A percentile compares a stretch with the other conserved stretches of the same genome.
These are phyloP conservation scores for Lepus europaeus DNA, from an alignment of 2,113 vertebrate species.

Conservation along the genomic window DNA sequence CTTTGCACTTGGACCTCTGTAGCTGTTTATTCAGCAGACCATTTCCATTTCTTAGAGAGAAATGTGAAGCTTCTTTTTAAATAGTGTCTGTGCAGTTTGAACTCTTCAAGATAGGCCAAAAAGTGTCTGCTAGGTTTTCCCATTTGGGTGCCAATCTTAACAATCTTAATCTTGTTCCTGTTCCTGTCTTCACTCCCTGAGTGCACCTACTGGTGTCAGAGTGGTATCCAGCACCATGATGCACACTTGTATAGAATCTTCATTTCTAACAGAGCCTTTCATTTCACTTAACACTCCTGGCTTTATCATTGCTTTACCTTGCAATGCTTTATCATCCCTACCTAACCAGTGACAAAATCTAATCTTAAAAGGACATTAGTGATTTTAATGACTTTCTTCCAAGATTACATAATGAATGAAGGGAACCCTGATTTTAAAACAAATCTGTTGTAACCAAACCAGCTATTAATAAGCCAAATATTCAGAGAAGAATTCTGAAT, in stretches of 20 bases:
- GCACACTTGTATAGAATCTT: background rate
- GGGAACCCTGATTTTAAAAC: background rate
- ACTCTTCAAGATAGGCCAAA: constrained; percentile 40
- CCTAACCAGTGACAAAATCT: background rate
- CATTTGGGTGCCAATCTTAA: background rate
- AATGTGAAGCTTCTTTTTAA: background rate
- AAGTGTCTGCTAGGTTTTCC: background rate
- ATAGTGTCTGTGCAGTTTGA: background rate
- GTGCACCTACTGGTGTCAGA: background rate
- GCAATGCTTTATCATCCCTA: background rate
- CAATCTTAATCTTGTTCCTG: background rate
- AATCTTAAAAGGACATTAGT: background rate
- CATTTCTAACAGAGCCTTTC: background rate
- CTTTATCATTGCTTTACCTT: too few species aligned
- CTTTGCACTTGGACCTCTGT: background rate
- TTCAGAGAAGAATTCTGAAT: too few species aligned
- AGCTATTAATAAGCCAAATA: too few species aligned
- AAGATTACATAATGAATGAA: background rate
- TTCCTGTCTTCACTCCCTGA: background rate
- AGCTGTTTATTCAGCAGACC: constrained; percentile 19
- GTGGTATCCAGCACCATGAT: background rate
- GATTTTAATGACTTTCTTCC: background rate
- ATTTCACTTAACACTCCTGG: background rate
- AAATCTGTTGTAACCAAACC: background rate
- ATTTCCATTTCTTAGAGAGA: constrained; percentile 36